Evolutionary conservation across 2,888 invertebrate species (phyloP), one percentile per base, ranked within the genome.

Genomic region (Dyspetes luteomarginatus): DNA sequence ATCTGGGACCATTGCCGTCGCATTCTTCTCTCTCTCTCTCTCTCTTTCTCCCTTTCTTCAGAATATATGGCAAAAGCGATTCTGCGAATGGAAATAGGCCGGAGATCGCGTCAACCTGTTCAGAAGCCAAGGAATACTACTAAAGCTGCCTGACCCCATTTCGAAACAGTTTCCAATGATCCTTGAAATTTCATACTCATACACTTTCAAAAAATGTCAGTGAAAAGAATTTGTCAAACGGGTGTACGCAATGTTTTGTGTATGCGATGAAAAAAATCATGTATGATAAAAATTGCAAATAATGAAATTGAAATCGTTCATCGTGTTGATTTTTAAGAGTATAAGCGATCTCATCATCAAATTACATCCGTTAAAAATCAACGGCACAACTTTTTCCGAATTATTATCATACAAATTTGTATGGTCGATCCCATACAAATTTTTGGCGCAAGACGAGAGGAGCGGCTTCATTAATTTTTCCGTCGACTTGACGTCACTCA

Each of bases 381-480:
- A 17, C 17, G 45, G 15, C n/a, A 45, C n/a, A 5, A 52, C n/a
- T 28, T 24, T 52, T 26, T 12, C 43, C 26, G 41, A 55, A 68
- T 78, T 62, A 68, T 52, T 36, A 55, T 48, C 45, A 9, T 55
- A n/a, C n/a, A n/a, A n/a, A 19, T 36, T 56, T 15, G 19, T 36
- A 56, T n/a, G n/a, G 73, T 78, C 48, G 52, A 67, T 67, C 24
- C 17, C 41, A 78, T 58, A 15, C 50, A 43, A 24, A 4, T 28
- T 67, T 79, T 75, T 24, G 26, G 30, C 7, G 48, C 65, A 56
- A 60, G 73, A 43, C 62, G 45, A 62, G 19, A 28, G 7, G 62
- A 45, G 56, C 45, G 68, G 30, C 67, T 84, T 84, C 83, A 78
- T 84, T 84, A 85, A 81, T 68, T 52, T 64, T 72, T 76, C 71